Conservation (phyloP, 2,113 vertebrate genomes). For the Takifugu bimaculatus region DNA sequence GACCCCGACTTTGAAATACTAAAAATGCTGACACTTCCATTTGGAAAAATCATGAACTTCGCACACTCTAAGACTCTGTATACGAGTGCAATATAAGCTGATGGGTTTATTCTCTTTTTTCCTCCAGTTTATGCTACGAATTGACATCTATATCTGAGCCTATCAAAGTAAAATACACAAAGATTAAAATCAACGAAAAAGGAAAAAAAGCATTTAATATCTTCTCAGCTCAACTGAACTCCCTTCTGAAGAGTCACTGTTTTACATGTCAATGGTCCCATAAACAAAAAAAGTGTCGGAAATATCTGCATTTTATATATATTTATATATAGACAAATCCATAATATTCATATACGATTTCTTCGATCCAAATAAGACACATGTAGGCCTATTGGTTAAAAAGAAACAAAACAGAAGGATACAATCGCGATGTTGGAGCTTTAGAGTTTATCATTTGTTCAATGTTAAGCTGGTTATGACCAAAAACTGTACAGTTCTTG, state of each 20-base stretch:
- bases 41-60: conserved; percentile 63
- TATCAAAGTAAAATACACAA: conserved; percentile 72
- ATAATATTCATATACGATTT: conserved; percentile 79
- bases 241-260: conserved; percentile 64
- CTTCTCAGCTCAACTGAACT: conserved; percentile 67
- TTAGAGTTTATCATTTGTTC: conserved; percentile 95
- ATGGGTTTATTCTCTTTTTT: conserved; percentile 47
- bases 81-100: conserved; percentile 65
- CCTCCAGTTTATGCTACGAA: conserved; percentile 58
- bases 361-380: conserved; percentile 80
- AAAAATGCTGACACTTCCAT: conserved; percentile 67
- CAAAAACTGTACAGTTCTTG: conserved; percentile 96
- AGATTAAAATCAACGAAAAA: conserved; percentile 61
- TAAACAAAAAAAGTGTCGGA: conserved; percentile 71
- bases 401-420: conserved; percentile 62
- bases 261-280: conserved; percentile 73
- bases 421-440: conserved; percentile 84
- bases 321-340: conserved; percentile 75
- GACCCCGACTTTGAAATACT: conserved; percentile 60
- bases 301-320: conserved; percentile 71
- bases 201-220: conserved; percentile 65
- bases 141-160: conserved; percentile 71
- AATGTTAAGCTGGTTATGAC: conserved; percentile 97
- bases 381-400: conserved; percentile 77
- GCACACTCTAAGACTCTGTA: conserved; percentile 58